Evolutionary conservation across 1,140 invertebrate genomes (phyloP).

Genomic region (Potamilus streckersoni): DNA sequence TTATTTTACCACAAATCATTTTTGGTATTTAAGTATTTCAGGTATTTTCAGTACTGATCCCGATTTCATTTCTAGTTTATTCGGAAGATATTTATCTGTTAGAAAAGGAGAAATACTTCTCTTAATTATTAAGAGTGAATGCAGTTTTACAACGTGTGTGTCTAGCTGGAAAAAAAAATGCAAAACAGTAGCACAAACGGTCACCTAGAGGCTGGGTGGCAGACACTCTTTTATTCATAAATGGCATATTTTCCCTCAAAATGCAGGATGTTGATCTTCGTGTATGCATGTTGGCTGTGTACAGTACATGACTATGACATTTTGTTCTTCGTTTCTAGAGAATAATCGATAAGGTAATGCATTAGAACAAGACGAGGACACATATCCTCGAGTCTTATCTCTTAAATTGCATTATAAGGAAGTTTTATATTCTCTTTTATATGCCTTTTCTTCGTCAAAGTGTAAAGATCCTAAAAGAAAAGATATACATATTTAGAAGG

Average conservation of each 20-base stretch:
- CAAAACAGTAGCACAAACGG: slow-evolving; percentile 12
- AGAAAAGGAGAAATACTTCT: slow-evolving; percentile 7
- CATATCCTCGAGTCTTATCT: slow-evolving; percentile 19
- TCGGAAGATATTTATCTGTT: slow-evolving; percentile 15
- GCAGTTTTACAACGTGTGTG: background rate
- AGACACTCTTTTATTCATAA: background rate
- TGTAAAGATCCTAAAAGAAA: too few relatives aligned
- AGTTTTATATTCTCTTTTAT: too few relatives aligned
- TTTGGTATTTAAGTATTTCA: slow-evolving; percentile 2
- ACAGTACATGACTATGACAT: slow-evolving; percentile 11
- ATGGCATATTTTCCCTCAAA: slow-evolving; percentile 4
- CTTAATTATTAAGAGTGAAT: background rate
- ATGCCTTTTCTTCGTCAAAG: too few relatives aligned
- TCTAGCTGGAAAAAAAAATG: slow-evolving; percentile 2
- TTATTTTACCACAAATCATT: background rate
- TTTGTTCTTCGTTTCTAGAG: background rate
- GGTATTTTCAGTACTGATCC: slow-evolving; percentile 13
- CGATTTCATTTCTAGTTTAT: slow-evolving; percentile 19
- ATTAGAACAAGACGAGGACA: slow-evolving; percentile 8
- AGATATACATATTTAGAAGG: too few relatives aligned
- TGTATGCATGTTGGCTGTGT: slow-evolving; percentile 19
- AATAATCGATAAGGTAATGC: background rate
- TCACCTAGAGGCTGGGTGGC: slow-evolving; percentile 8
- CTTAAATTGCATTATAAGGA: background rate
- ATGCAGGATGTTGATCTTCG: background rate